Conservation (phyloP, 1,140 invertebrate genomes). For the Dolichoris vasculosae region DNA sequence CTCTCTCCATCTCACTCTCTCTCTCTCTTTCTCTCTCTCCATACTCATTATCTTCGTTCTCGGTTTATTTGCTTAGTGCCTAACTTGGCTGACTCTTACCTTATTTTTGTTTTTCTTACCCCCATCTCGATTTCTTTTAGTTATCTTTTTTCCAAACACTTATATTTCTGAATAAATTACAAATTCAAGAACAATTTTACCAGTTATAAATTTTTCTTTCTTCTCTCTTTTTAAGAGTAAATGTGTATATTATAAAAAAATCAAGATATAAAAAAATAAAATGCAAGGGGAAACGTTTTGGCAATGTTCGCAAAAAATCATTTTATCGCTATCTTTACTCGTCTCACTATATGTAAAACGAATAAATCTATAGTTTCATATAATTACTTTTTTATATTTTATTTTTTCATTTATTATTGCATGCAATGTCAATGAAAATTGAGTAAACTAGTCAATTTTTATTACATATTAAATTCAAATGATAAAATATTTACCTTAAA, state of each 20-base stretch:
- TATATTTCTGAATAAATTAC: background rate
- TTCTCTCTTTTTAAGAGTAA: background rate
- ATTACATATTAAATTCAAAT: too few species aligned
- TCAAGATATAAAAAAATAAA: background rate
- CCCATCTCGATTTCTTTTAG: background rate
- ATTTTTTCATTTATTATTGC: too few species aligned
- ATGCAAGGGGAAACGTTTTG: background rate
- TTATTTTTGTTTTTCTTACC: background rate
- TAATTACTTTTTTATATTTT: too few species aligned
- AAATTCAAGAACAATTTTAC: background rate
- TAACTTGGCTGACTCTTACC: background rate
- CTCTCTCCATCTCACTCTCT: background rate
- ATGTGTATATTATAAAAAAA: background rate
- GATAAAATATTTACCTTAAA: too few species aligned
- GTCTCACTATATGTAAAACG: too few species aligned
- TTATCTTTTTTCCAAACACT: background rate
- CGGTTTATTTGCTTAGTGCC: background rate
- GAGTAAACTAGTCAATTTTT: too few species aligned
- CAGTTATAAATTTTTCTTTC: background rate
- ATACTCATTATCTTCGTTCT: constrained; percentile 26
- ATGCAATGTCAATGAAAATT: too few species aligned
- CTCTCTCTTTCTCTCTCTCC: background rate
- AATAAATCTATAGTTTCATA: too few species aligned
- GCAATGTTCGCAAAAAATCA: background rate
- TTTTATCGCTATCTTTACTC: background rate